Conservation (phyloP, 2,113 vertebrate genomes). For the Zosterops japonicus region DNA sequence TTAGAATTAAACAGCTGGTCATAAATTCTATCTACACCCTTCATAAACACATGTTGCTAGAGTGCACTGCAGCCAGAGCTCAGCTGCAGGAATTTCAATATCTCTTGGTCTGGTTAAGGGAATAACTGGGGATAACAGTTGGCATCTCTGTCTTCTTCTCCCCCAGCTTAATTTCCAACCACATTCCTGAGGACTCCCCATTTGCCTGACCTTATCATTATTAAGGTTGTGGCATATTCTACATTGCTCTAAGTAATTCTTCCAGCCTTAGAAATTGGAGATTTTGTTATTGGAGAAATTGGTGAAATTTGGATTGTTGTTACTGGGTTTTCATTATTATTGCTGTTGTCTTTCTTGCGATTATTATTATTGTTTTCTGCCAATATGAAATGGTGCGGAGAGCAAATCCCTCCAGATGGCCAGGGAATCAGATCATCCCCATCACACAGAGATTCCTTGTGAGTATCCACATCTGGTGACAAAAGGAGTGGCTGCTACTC, state of each 20-base stretch:
- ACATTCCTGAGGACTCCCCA: not conserved
- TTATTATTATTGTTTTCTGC: not conserved
- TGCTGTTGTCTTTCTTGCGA: not conserved
- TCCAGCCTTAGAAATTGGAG: not conserved
- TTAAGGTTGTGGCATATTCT: not conserved
- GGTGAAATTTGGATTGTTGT: not conserved
- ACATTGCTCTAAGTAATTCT: not conserved
- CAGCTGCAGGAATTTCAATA: not conserved
- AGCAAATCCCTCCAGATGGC: not conserved
- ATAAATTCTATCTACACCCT: not conserved
- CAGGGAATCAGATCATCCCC: not conserved
- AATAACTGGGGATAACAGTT: not conserved
- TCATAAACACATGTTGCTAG: not conserved
- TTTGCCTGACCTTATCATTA: not conserved
- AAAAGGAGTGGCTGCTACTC: not conserved
- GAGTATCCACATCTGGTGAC: not conserved
- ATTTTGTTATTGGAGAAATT: not conserved
- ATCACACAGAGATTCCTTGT: not conserved
- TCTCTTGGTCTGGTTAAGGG: not conserved
- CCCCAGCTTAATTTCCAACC: not conserved
- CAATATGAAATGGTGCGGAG: not conserved
- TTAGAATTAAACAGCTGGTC: constrained; percentile 1
- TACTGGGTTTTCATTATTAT: not conserved
- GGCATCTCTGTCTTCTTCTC: not conserved
- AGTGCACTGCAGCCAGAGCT: not conserved